phyloP scores from a whole-genome alignment of 2,797 vertebrate species.

The Nothura maculosa region DNA sequence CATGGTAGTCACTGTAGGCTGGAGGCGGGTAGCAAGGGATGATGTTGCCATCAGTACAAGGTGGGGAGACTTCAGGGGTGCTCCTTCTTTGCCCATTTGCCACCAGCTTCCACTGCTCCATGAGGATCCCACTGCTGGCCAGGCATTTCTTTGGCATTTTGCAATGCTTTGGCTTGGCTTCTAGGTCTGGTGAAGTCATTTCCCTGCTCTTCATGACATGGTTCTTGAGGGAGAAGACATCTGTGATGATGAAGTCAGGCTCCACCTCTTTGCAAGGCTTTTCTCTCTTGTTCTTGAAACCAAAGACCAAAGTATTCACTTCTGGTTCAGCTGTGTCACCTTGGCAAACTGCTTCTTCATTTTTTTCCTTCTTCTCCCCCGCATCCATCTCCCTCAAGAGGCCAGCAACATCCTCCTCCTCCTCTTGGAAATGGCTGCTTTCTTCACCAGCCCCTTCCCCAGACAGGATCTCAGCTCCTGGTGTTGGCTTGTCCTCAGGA shows the following conservation, averaged over 20 bases:
- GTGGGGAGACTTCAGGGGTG: slow-evolving; percentile 76
- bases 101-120: slow-evolving; percentile 91
- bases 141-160: slow-evolving; percentile 86
- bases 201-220: slow-evolving; percentile 86
- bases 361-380: slow-evolving; percentile 60
- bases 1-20: slow-evolving; percentile 86
- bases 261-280: slow-evolving; percentile 82
- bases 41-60: slow-evolving; percentile 76
- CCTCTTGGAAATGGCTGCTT: slow-evolving; percentile 40
- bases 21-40: slow-evolving; percentile 92
- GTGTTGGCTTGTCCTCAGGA: neutral
- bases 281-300: slow-evolving; percentile 63
- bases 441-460: slow-evolving; percentile 42
- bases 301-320: slow-evolving; percentile 37
- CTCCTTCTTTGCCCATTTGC: slow-evolving; percentile 79
- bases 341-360: slow-evolving; percentile 13
- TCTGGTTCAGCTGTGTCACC: slow-evolving; percentile 72
- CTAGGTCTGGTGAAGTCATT: slow-evolving; percentile 77
- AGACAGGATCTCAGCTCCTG: slow-evolving; percentile 37
- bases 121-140: slow-evolving; percentile 79
- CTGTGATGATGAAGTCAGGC: slow-evolving; percentile 86
- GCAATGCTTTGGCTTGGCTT: slow-evolving; percentile 86
- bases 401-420: slow-evolving; percentile 64
- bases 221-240: slow-evolving; percentile 89
- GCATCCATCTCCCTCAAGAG: slow-evolving; percentile 73